These are phyloP conservation scores for Silurus aristotelis DNA, from an alignment of 2,797 vertebrate genomes.

Conservation along the genomic window DNA sequence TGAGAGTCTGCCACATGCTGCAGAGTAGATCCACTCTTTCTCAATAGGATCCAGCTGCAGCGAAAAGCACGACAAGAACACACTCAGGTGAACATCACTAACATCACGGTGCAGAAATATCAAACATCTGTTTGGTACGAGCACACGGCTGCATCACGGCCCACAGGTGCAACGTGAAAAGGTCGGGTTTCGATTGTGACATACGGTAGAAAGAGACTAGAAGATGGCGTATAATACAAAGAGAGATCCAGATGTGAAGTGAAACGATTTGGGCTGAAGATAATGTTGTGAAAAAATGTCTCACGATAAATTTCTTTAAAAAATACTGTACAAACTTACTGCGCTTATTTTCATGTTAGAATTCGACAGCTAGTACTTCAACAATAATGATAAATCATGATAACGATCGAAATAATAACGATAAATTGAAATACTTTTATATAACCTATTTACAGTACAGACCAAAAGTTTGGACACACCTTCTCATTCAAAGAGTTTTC, in stretches of 20 bases:
- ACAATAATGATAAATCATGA: no score
- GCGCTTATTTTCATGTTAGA: not conserved
- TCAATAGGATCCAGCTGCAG: constrained; percentile 78
- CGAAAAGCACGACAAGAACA: not conserved
- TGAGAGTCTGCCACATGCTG: constrained; percentile 73
- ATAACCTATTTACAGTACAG: not conserved
- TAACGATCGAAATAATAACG: not conserved
- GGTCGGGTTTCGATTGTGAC: no score
- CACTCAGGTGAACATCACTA: constrained; percentile 18
- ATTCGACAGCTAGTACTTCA: not conserved
- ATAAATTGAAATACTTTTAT: not conserved
- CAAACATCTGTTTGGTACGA: not conserved
- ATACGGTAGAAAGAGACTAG: not conserved
- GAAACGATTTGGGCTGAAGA: not conserved
- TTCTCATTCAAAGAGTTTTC: no score
- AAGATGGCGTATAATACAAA: not conserved
- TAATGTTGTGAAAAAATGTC: not conserved
- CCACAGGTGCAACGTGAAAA: not conserved
- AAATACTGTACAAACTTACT: not conserved
- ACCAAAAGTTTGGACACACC: no score
- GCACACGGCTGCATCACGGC: not conserved
- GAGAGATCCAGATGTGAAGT: not conserved
- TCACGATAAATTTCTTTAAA: not conserved
- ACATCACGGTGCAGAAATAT: not conserved
- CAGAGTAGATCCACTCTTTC: constrained; percentile 82